phyloP scores from a whole-genome alignment of 2,888 invertebrate species.

The Myopa tessellatipennis region DNA sequence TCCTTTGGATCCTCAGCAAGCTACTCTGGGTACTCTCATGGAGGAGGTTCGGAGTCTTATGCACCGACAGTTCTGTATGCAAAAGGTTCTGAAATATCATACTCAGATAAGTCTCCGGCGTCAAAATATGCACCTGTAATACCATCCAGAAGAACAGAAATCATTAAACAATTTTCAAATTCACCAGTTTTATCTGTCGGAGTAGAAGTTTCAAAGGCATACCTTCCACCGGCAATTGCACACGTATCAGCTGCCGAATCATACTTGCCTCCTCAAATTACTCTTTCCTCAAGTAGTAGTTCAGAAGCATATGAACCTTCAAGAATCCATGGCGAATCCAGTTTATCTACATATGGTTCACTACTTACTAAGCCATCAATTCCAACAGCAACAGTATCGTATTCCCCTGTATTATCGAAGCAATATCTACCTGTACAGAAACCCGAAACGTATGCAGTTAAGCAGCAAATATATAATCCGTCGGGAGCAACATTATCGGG shows the following conservation, averaged over 20 bases:
- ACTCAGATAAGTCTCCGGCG: conserved; percentile 65
- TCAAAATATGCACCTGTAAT: conserved; percentile 65
- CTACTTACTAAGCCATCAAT: conserved; percentile 48
- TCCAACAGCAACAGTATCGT: conserved; percentile 50
- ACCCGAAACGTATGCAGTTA: conserved; percentile 25
- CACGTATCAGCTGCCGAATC: conserved; percentile 31
- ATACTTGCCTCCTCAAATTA: conserved; percentile 46
- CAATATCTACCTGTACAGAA: conserved; percentile 53
- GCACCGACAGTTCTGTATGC: conserved; percentile 64
- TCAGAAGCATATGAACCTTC: conserved; percentile 54
- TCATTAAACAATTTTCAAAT: conserved; percentile 41
- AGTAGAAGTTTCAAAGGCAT: conserved; percentile 49
- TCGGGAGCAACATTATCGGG: conserved; percentile 42
- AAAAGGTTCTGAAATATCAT: conserved; percentile 58
- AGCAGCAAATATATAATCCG: conserved; percentile 36
- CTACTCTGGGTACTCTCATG: conserved; percentile 58
- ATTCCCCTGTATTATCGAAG: conserved; percentile 56
- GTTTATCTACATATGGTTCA: conserved; percentile 49
- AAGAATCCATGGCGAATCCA: conserved; percentile 52
- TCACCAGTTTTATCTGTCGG: conserved; percentile 43
- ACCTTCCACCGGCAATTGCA: conserved; percentile 58
- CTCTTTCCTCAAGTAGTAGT: conserved; percentile 48
- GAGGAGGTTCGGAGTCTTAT: conserved; percentile 55
- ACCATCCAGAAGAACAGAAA: conserved; percentile 67
- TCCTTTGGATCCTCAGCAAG: conserved; percentile 60